Evolutionary conservation across 2,113 vertebrate genomes (phyloP).

Genomic region (Podocnemis expansa): DNA sequence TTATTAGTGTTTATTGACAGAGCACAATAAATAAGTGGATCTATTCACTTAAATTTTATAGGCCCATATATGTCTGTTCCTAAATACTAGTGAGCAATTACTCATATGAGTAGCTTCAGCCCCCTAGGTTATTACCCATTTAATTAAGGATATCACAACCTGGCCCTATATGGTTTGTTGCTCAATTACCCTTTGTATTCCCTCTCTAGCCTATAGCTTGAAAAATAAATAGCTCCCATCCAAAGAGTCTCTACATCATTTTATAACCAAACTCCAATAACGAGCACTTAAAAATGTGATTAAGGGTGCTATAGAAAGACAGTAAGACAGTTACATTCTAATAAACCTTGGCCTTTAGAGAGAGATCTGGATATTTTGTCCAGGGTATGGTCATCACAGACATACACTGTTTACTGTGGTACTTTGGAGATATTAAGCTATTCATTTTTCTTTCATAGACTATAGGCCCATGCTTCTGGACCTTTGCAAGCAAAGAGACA

Average conservation of each 20-base stretch:
- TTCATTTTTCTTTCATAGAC: background rate
- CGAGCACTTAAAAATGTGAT: background rate
- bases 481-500: background rate
- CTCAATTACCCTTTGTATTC: background rate
- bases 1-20: background rate
- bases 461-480: background rate
- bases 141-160: background rate
- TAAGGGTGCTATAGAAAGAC: background rate
- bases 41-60: background rate
- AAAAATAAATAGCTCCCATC: background rate
- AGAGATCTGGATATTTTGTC: background rate
- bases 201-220: background rate
- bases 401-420: background rate
- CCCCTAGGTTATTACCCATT: background rate
- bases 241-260: background rate
- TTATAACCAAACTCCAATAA: background rate
- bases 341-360: background rate
- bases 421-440: background rate
- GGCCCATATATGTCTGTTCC: background rate
- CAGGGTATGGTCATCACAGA: background rate
- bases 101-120: background rate
- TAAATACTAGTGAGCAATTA: slow-evolving; percentile 29
- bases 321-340: background rate
- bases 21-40: slow-evolving; percentile 28
- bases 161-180: background rate